Evolutionary conservation across 2,888 invertebrate species (phyloP), one percentile per base, ranked within the genome.

Genomic region (Platypus cylindrus): DNA sequence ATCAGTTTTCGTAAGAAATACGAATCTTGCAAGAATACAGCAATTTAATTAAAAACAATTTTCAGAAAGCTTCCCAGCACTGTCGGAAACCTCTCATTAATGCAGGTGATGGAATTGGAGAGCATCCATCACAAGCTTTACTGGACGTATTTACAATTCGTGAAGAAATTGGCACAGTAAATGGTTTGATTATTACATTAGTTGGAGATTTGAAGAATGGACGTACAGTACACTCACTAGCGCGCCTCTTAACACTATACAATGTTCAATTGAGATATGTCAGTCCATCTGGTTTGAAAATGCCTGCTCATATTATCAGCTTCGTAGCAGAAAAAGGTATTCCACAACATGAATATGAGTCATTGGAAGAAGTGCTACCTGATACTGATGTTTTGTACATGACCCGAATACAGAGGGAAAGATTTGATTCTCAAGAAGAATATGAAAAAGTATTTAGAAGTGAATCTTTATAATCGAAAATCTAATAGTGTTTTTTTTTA

Each of bases 181-280:
- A 98, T 57, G 91, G 91, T 0, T 68, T 98, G 7, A 94, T 89
- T 0, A 91, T 98, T 33, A 97, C 97, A 1, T 81, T 98, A 79
- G 95, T 97, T 13, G 98, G 98, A 3, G 98, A 99, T 62, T 67
- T 99, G 48, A 94, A 91, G 60, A 86, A 99, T 62, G 97, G 98
- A 1, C 74, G 98, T 22, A 98, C 98, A 2, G 98, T 98, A 0
- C 98, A 99, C 63, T 98, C 97, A 0, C 66, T 98, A 37, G 95
- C 95, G 3, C 76, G 87, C 43, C 71, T 99, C 7, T 66, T 99
- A 34, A 94, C 94, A 0, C 66, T 91, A 20, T 99, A 99, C 63
- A 85, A 90, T 56, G 89, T 97, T 0, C 85, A 85, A 41, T 61
- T 99, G 32, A 77, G 48, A 27, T 50, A 50, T 35, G 91, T 98